Base-by-base conservation (phyloP, 2,797 vertebrate species). In the Hippopotamyrus pictus region DNA sequence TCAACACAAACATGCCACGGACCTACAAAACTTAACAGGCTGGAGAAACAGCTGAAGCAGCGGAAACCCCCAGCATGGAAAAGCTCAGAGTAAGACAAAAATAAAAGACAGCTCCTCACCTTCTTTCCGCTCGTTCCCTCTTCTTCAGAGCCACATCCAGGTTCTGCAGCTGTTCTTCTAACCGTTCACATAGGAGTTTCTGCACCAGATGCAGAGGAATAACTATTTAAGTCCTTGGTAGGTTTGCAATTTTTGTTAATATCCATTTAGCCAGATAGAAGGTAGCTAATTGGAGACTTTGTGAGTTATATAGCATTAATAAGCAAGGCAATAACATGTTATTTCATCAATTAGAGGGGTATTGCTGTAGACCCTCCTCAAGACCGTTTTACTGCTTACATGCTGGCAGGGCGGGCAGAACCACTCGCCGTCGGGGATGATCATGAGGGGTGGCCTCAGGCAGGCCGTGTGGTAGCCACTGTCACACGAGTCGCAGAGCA, bases 391-490 rank as follows among this genome's bases (percentile, higher is more conserved):
- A 65, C 2, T 88, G 93, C 95, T 0, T 97, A 99, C 99, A 6
- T 99, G 99, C 90, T 99, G 98, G 92, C 99, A 99, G 12, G 98
- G 99, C 0, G 98, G 97, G 92, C 99, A 99, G 94, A 98, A 99
- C 99, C 98, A 99, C 65, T 99, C 99, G 91, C 99, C 99, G 0
- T 99, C 98, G 0, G 99, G 99, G 93, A 99, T 99, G 91, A 99
- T 96, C 99, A 99, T 99, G 94, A 99, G 94, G 0, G 99, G 98
- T 8, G 99, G 98, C n/a, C 98, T 96, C 87, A 99, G 96, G 89
- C 99, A 99, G 76, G 99, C 99, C 0, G 99, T 99, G 92, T 99
- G 99, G 93, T 99, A 99, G 12, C 99, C 99, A 0, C 95, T 99
- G 94, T 99, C 99, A 86, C 99, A 99, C 0, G 98, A 99, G 89